Conservation (phyloP, 2,888 invertebrate genomes). For the Luffia ferchaultella region DNA sequence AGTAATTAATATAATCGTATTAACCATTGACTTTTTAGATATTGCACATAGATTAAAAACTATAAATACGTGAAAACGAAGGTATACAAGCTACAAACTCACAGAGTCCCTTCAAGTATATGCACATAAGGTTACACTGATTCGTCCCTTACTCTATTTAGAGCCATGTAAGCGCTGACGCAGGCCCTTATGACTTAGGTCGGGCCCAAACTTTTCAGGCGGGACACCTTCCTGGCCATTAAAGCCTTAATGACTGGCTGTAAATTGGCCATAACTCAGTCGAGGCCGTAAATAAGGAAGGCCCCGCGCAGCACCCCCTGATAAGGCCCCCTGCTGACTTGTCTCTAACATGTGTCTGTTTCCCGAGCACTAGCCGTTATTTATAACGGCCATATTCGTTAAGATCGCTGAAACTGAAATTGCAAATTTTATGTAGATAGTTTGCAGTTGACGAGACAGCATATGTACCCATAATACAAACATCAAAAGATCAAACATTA, state of each 20-base stretch:
- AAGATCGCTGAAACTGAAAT: background rate
- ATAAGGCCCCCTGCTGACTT: conserved; percentile 59
- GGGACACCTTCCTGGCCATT: conserved; percentile 61
- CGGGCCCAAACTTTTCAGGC: conserved; percentile 12
- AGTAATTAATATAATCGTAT: too few relatives aligned
- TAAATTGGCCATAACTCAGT: conserved; percentile 65
- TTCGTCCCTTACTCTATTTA: too few relatives aligned
- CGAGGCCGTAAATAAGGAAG: conserved; percentile 47
- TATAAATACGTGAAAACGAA: too few relatives aligned
- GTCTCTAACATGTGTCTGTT: conserved; percentile 56
- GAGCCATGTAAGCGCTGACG: background rate
- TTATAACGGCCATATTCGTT: conserved; percentile 28
- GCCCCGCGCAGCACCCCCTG: conserved; percentile 32
- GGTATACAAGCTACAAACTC: too few relatives aligned
- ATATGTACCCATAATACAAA: too few relatives aligned
- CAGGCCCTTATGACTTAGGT: conserved; percentile 1
- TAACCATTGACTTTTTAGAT: too few relatives aligned
- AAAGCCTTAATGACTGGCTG: conserved; percentile 60
- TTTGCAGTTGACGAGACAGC: background rate
- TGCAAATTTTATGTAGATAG: background rate
- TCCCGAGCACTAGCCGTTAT: conserved; percentile 49
- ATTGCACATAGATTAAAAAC: too few relatives aligned
- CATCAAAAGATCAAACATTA: too few relatives aligned
- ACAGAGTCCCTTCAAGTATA: too few relatives aligned
- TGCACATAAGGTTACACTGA: too few relatives aligned